phyloP scores from a whole-genome alignment of 2,888 invertebrate species.

The Amphipoea lucens region DNA sequence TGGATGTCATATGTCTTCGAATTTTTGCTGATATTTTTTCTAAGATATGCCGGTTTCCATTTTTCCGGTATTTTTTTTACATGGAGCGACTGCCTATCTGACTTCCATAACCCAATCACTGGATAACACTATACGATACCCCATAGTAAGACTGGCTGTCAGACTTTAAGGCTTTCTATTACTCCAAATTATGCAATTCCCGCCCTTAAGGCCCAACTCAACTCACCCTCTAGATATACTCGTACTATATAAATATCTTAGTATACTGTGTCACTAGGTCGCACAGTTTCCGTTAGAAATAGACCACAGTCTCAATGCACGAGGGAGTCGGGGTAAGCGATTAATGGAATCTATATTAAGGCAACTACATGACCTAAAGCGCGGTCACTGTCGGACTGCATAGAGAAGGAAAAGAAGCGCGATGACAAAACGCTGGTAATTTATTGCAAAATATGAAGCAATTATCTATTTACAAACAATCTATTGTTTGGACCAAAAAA shows the following conservation, averaged over 20 bases:
- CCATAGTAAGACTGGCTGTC: not conserved
- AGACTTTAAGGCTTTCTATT: not conserved
- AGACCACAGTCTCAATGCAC: constrained; percentile 27
- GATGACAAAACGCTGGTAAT: too few relatives aligned
- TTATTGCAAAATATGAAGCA: too few relatives aligned
- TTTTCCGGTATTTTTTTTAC: not conserved
- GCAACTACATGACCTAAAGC: too few relatives aligned
- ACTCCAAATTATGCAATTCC: not conserved
- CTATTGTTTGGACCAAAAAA: too few relatives aligned
- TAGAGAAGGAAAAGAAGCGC: too few relatives aligned
- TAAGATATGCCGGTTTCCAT: too few relatives aligned
- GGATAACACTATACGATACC: not conserved
- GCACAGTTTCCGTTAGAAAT: constrained; percentile 13
- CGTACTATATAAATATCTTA: not conserved
- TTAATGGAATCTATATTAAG: constrained; percentile 31
- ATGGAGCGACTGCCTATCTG: not conserved
- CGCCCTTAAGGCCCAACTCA: not conserved
- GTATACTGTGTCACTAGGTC: constrained; percentile 41
- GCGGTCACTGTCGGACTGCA: too few relatives aligned
- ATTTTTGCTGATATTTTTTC: too few relatives aligned
- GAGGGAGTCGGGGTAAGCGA: constrained; percentile 32
- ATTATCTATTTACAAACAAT: too few relatives aligned
- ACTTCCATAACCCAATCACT: not conserved
- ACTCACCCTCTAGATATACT: not conserved
- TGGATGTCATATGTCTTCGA: too few relatives aligned